Evolutionary conservation across 2,888 invertebrate genomes (phyloP), one percentile per base, ranked within the genome.

Genomic region (Drosophila hamatofila): DNA sequence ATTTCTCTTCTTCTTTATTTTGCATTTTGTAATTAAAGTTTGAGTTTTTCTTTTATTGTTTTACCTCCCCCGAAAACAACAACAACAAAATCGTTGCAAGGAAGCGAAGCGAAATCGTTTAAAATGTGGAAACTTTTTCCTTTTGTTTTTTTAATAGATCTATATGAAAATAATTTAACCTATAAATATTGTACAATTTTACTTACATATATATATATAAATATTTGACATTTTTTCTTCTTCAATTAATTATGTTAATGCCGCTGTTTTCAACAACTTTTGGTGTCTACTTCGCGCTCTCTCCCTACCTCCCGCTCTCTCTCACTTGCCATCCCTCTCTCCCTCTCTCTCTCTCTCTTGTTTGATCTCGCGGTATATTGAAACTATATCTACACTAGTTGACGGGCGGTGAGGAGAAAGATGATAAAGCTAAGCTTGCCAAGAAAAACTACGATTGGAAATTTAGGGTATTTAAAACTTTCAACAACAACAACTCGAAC

Each of bases 361-460:
- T 21, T 61, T 42, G 68, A 42, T 81, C 60, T 69, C 62, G n/a
- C 25, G 57, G 56, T 65, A 52, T 72, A 39, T 60, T 60, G 51
- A 64, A 57, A 64, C 66, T 60, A 61, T 80, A 54, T 60, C 54
- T 30, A 69, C 72, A 76, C 79, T 78, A 91, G 91, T 91, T 91
- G 92, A 90, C 92, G 86, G 92, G 92, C 91, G 91, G 90, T 90
- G 92, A 93, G 84, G 93, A 93, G 68, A 87, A 80, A 78, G 90
- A 82, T 72, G 91, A 89, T 76, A 79, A 85, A 84, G 30, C 49
- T 4, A 92, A 91, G 89, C 90, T 90, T 84, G 89, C 90, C 87
- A 91, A 91, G 89, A 93, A 93, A 92, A 93, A 93, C 93, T 92
- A 92, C 93, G 94, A 94, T 92, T 94, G 94, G 94, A 94, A 94